These are phyloP conservation scores for Amblyopsis rosae DNA, from an alignment of 2,113 vertebrate genomes.

Conservation along the genomic window DNA sequence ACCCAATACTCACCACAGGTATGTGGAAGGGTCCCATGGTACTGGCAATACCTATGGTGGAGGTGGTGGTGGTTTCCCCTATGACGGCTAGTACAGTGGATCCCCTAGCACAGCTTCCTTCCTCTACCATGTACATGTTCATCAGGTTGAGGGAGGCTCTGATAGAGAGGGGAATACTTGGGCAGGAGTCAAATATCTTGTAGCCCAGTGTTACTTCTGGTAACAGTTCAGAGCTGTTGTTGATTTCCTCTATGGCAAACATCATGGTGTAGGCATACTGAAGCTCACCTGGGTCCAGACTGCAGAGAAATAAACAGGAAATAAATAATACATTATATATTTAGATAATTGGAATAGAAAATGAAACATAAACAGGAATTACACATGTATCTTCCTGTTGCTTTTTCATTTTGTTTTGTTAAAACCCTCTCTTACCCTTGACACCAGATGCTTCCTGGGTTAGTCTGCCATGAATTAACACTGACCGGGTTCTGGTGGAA, in stretches of 20 bases:
- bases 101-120: constrained; percentile 51
- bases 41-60: constrained; percentile 76
- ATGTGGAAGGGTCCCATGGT: constrained; percentile 76
- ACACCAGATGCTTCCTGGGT: constrained; percentile 70
- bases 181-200: constrained; percentile 77
- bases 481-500: constrained; percentile 73
- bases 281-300: constrained; percentile 73
- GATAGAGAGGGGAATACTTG: constrained; percentile 73
- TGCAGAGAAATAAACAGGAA: constrained; percentile 30
- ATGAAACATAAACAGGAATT: background rate
- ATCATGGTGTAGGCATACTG: constrained; percentile 79
- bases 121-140: constrained; percentile 56
- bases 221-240: constrained; percentile 74
- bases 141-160: constrained; percentile 74
- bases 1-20: constrained; percentile 72
- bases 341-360: background rate
- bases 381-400: background rate
- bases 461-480: constrained; percentile 61
- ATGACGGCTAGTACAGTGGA: constrained; percentile 73
- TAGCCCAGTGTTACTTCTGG: constrained; percentile 74
- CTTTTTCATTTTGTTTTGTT: background rate
- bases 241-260: constrained; percentile 78
- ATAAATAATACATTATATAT: background rate
- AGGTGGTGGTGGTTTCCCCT: constrained; percentile 77
- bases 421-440: constrained; percentile 65